phyloP scores from a whole-genome alignment of 2,113 vertebrate genomes.

The Myrmophylax atrothorax region DNA sequence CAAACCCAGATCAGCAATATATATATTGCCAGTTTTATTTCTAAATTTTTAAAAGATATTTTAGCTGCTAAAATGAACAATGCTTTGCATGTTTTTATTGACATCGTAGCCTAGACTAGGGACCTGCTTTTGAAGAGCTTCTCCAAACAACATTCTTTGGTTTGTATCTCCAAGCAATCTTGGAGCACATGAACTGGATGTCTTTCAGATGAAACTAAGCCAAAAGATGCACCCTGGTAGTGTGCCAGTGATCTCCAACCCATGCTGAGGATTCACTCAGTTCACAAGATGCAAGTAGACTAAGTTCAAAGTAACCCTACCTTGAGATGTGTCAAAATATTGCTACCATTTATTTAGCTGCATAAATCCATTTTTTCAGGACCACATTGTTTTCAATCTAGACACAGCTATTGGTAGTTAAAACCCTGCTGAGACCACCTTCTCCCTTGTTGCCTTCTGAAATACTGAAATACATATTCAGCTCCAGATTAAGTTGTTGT shows the following conservation, averaged over 20 bases:
- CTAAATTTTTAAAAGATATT: background rate
- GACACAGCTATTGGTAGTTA: background rate
- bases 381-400: fast-evolving
- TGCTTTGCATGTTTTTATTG: background rate
- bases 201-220: background rate
- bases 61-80: background rate
- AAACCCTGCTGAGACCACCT: background rate
- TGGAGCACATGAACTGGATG: background rate
- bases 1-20: background rate
- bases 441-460: background rate
- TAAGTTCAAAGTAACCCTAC: background rate
- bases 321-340: background rate
- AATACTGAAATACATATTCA: background rate
- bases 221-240: background rate
- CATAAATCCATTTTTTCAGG: background rate
- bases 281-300: background rate
- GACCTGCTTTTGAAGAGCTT: background rate
- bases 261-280: background rate
- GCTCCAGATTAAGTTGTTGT: background rate
- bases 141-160: background rate
- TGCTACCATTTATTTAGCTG: background rate
- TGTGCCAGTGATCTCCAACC: background rate
- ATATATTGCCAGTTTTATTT: background rate
- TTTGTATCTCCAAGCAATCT: background rate
- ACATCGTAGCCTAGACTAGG: background rate